Percentiles rank a stretch among this genome's conserved stretches.
Conservation (phyloP, 2,888 invertebrate species). For the Dichetophora obliterata region DNA sequence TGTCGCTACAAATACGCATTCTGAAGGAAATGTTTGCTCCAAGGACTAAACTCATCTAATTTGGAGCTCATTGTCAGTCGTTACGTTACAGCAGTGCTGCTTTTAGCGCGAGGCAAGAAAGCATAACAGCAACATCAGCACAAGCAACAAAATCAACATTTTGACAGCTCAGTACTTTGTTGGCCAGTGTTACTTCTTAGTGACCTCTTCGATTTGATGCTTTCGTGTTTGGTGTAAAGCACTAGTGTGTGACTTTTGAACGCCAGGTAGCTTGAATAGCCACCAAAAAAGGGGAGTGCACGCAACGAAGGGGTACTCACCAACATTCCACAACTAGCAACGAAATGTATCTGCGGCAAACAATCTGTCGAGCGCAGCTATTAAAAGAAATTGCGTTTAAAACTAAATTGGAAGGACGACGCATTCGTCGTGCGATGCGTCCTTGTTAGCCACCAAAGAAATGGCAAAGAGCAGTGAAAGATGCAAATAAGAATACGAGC, state of each 20-base stretch:
- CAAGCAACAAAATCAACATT: not conserved
- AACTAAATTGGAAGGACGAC: conserved; percentile 63
- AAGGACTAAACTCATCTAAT: conserved; percentile 55
- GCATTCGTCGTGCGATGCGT: not conserved
- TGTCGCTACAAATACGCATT: not conserved
- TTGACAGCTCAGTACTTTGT: not conserved
- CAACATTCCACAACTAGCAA: conserved; percentile 13
- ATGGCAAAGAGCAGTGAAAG: not conserved
- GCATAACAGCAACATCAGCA: conserved; percentile 1
- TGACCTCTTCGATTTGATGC: conserved; percentile 17
- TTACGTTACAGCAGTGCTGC: not conserved
- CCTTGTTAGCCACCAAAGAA: not conserved
- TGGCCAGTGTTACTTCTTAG: not conserved
- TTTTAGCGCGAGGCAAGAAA: not conserved
- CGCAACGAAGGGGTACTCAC: not conserved
- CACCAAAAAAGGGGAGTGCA: too few species aligned
- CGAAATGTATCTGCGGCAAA: conserved; percentile 53
- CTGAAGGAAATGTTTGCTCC: conserved; percentile 59
- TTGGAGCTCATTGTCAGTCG: conserved; percentile 14
- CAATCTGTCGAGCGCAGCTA: conserved; percentile 65
- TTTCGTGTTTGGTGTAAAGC: not conserved
- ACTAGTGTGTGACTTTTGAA: not conserved
- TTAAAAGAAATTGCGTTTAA: conserved; percentile 68
- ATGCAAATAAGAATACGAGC: not conserved
- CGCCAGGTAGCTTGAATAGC: conserved; percentile 27